Evolutionary conservation across 2,888 invertebrate genomes (phyloP).

Genomic region (Erebia epiphron): DNA sequence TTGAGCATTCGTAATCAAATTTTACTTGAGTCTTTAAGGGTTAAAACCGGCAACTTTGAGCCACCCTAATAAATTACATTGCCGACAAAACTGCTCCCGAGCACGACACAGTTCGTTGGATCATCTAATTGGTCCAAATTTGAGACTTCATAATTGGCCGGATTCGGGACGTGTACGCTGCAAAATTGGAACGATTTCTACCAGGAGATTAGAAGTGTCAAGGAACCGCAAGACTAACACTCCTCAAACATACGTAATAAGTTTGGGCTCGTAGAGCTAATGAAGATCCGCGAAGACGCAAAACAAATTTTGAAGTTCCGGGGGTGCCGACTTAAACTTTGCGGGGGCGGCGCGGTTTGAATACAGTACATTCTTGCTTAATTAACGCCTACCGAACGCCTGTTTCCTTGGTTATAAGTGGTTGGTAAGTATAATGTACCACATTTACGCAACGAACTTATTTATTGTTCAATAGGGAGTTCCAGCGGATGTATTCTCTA

Average conservation of each 20-base stretch:
- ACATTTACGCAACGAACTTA: slow-evolving; percentile 15
- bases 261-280: slow-evolving; percentile 69
- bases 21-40: slow-evolving; percentile 81
- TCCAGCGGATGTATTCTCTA: no score
- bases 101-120: slow-evolving; percentile 81
- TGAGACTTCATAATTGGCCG: slow-evolving; percentile 76
- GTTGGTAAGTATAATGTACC: slow-evolving; percentile 25
- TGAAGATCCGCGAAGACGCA: slow-evolving; percentile 68
- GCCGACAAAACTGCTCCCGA: slow-evolving; percentile 81
- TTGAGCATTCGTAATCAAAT: slow-evolving; percentile 80
- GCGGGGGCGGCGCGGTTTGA: slow-evolving; percentile 58
- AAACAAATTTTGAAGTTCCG: slow-evolving; percentile 73
- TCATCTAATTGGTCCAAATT: slow-evolving; percentile 82
- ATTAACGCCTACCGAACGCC: slow-evolving; percentile 57
- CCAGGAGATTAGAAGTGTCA: slow-evolving; percentile 66
- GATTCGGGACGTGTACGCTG: slow-evolving; percentile 69
- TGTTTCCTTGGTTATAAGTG: slow-evolving; percentile 22
- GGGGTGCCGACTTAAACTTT: slow-evolving; percentile 66
- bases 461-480: slow-evolving; percentile 8
- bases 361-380: slow-evolving; percentile 74
- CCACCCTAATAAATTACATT: slow-evolving; percentile 82
- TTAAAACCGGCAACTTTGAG: slow-evolving; percentile 78
- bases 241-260: slow-evolving; percentile 74
- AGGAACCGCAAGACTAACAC: slow-evolving; percentile 66
- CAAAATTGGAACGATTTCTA: slow-evolving; percentile 75